Evolutionary conservation across 2,888 invertebrate genomes (phyloP), one percentile per base, ranked within the genome.

Genomic region (Drosophila subquinaria): DNA sequence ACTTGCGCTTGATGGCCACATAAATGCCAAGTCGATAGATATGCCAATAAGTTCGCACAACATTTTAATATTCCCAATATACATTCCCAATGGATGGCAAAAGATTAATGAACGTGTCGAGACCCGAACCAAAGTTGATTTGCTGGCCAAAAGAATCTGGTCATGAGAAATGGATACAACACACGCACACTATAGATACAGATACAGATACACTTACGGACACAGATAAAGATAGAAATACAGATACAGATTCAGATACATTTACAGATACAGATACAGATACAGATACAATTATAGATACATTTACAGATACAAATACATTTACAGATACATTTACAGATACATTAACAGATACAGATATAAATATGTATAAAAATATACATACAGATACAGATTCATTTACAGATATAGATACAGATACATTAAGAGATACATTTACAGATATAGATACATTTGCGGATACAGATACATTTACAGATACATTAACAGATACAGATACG

Each of bases 81-180:
- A n/a, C n/a, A 23, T 45, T 47, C 63, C 65, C 78, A 66, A 59
- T 60, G 63, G 65, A 65, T 55, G 72, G 53, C 67, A 57, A 69
- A 83, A 86, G 81, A 84, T 84, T 88, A 88, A 84, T 84, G 83
- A 81, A 70, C 56, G 52, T 27, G 59, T 48, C 64, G 70, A 77
- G 69, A 67, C 42, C 55, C 61, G 61, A 60, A 66, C 64, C 60
- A 48, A 76, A 76, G 68, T 62, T 60, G 69, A 71, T 69, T 69
- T 62, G 43, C 57, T 45, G 42, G 9, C 43, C 43, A 13, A 61
- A 61, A 52, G 55, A 72, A 73, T 42, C 48, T 70, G 52, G 13
- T 6, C 73, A 79, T 85, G 85, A 68, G 82, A 84, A 84, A 81
- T 69, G 60, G 20, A 47, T 15, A 15, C 33, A 35, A 50, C 48